These are phyloP conservation scores for Astyanax mexicanus DNA, from an alignment of 2,797 vertebrate genomes.

Conservation along the genomic window DNA sequence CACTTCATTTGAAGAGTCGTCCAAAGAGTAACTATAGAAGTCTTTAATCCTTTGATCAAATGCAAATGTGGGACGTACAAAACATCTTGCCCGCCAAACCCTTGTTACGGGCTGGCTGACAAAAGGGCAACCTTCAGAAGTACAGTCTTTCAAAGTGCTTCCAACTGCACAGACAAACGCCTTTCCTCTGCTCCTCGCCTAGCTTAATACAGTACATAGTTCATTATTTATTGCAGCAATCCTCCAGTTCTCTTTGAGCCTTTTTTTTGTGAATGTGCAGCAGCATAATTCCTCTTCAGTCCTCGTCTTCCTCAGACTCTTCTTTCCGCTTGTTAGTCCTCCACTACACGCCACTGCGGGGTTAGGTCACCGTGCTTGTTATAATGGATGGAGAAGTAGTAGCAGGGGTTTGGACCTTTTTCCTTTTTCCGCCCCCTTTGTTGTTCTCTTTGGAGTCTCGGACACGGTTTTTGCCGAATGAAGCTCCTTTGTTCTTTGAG, in stretches of 20 bases:
- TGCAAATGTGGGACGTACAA: slow-evolving; percentile 31
- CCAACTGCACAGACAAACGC: slow-evolving; percentile 47
- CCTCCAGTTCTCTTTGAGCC: slow-evolving; percentile 83
- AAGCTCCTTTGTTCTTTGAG: slow-evolving; percentile 73
- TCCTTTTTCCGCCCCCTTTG: slow-evolving; percentile 79
- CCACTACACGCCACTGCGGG: slow-evolving; percentile 8
- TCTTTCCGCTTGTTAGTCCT: slow-evolving; percentile 15
- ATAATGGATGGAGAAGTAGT: slow-evolving; percentile 75
- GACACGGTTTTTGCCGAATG: slow-evolving; percentile 70
- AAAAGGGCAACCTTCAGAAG: slow-evolving; percentile 37
- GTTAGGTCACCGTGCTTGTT: slow-evolving; percentile 82
- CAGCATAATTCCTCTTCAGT: slow-evolving; percentile 78
- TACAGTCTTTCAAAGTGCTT: slow-evolving; percentile 49
- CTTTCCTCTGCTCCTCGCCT: slow-evolving; percentile 55
- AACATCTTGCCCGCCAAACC: slow-evolving; percentile 41
- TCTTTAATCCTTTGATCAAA: slow-evolving; percentile 25
- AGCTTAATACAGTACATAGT: slow-evolving; percentile 56
- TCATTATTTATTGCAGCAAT: slow-evolving; percentile 70
- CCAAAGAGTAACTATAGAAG: slow-evolving; percentile 5
- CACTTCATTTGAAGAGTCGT: slow-evolving; percentile 26
- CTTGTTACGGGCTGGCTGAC: slow-evolving; percentile 45
- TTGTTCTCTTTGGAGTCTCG: slow-evolving; percentile 65
- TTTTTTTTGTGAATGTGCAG: slow-evolving; percentile 81
- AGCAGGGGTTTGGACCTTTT: slow-evolving; percentile 81
- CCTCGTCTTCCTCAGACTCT: no score